Evolutionary conservation across 2,888 invertebrate species (phyloP), one percentile per base, ranked within the genome.

Genomic region (Hoplodrina blanda): DNA sequence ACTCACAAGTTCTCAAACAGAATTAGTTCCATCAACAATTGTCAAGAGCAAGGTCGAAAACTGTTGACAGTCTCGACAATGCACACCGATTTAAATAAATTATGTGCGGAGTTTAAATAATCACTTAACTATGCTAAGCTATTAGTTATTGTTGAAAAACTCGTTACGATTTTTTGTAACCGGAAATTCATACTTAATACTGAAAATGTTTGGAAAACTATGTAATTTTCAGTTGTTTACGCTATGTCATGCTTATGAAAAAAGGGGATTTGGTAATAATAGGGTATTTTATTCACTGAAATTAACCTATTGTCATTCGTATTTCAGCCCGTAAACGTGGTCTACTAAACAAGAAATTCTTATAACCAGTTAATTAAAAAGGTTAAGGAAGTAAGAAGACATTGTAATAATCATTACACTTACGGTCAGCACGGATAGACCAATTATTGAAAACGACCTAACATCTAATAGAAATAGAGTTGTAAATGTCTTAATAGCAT

Each of bases 1-100:
- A 74, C 53, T 78, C 68, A 74, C 53, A 50, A 66, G 67, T 54
- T 60, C 60, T 75, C 50, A 53, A 73, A 74, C 49, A 74, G 55
- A 65, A 82, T 85, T 76, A 69, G 86, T 80, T 87, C 78, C 83
- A 77, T 70, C 72, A 69, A 37, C 41, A 63, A 82, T 84, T 86
- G 86, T 85, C 83, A 86, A 83, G 86, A 76, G 67, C 85, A 84
- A 87, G 87, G 86, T 75, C 76, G 63, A 20, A n/a, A 53, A 50
- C 81, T 60, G 78, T 53, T 77, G 37, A 41, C 60, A 41, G 46
- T 54, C 33, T 44, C 41, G 41, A 57, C 56, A 78, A 64, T 54
- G 71, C 33, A 61, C 30, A 46, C 17, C 49, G 50, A 52, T 76
- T 71, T 66, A 55, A 66, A 67, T 81, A 67, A 61, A 64, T 67